Percentiles rank a stretch among this genome's conserved stretches.
phyloP scores from a whole-genome alignment of 2,797 vertebrate species.

The Microhierax caerulescens region DNA sequence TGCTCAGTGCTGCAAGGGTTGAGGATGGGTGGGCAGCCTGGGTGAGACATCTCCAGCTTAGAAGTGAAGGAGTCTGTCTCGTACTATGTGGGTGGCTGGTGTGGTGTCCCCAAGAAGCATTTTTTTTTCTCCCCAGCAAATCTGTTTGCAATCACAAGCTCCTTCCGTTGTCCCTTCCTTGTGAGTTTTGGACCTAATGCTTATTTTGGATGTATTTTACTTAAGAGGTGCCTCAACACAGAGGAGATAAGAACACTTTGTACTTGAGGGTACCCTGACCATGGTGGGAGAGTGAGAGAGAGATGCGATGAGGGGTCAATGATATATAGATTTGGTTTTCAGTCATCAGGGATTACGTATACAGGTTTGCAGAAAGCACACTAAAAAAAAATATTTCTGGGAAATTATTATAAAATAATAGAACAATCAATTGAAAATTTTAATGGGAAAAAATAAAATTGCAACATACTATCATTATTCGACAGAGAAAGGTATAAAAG shows the following conservation, averaged over 20 bases:
- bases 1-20: not conserved
- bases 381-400: not conserved
- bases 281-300: not conserved
- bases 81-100: fast-evolving
- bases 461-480: not conserved
- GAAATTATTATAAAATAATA: not conserved
- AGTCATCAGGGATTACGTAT: not conserved
- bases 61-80: not conserved
- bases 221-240: not conserved
- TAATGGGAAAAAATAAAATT: not conserved
- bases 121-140: not conserved
- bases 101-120: not conserved
- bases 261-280: not conserved
- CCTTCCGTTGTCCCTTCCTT: not conserved
- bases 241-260: not conserved
- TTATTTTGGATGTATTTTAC: not conserved
- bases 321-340: not conserved
- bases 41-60: not conserved
- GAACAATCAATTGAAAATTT: not conserved
- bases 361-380: not conserved
- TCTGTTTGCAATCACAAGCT: not conserved
- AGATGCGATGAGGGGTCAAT: not conserved
- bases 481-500: not conserved
- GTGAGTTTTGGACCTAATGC: not conserved
- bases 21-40: not conserved